Evolutionary conservation across 1,140 invertebrate genomes (phyloP).

Genomic region (Melipona quadrifasciata): DNA sequence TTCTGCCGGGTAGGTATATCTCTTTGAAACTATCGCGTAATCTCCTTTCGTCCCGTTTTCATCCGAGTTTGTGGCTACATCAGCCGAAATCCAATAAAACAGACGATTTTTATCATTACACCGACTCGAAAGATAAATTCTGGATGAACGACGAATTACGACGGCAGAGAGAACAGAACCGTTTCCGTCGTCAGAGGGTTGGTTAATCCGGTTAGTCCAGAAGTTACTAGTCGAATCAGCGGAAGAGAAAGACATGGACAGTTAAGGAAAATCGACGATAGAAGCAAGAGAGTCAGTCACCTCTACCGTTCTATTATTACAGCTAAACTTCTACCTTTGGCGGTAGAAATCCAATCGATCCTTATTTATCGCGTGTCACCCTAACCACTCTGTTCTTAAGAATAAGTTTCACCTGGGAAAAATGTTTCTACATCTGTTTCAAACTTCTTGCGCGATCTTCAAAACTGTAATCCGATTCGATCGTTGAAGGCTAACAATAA

Average conservation of each 20-base stretch:
- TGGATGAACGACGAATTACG: slow-evolving; percentile 54
- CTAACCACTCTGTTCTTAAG: slow-evolving; percentile 40
- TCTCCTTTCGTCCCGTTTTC: too few relatives aligned
- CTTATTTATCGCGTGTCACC: slow-evolving; percentile 68
- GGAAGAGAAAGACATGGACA: slow-evolving; percentile 48
- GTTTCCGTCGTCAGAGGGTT: slow-evolving; percentile 47
- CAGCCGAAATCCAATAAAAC: slow-evolving; percentile 16
- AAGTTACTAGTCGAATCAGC: slow-evolving; percentile 65
- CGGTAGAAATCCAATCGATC: slow-evolving; percentile 63
- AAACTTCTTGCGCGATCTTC: slow-evolving; percentile 41
- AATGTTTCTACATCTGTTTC: slow-evolving; percentile 3
- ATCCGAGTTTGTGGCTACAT: not conserved
- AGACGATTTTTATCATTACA: slow-evolving; percentile 53
- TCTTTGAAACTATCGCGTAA: too few relatives aligned
- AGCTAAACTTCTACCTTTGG: slow-evolving; percentile 47
- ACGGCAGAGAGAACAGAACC: slow-evolving; percentile 40
- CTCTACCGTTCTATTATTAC: slow-evolving; percentile 18
- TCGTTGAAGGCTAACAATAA: not conserved
- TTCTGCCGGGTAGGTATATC: too few relatives aligned
- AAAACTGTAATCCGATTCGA: not conserved
- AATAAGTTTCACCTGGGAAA: slow-evolving; percentile 37
- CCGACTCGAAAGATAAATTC: slow-evolving; percentile 38
- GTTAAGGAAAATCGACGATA: slow-evolving; percentile 48
- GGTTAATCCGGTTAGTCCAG: slow-evolving; percentile 67
- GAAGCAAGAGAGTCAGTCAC: slow-evolving; percentile 39